A percentile compares a stretch with the other conserved stretches of the same genome.
Conservation (phyloP, 2,888 invertebrate genomes). For the Melinaea marsaeus region DNA sequence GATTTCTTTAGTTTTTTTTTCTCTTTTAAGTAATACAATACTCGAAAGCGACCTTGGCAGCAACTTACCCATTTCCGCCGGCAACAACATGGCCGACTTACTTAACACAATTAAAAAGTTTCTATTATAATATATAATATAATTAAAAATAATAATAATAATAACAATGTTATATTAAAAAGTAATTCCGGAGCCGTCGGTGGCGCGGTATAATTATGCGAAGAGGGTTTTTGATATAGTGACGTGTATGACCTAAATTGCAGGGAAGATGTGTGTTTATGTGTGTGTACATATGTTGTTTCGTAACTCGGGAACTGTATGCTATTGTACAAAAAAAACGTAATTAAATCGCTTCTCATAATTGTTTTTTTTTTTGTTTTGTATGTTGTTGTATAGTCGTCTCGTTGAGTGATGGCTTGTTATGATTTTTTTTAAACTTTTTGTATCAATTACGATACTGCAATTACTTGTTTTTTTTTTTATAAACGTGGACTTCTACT, state of each 20-base stretch:
- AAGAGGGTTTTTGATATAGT: slow-evolving; percentile 26
- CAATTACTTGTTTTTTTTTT: too few species aligned
- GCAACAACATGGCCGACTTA: too few species aligned
- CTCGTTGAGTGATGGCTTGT: too few species aligned
- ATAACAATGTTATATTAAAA: slow-evolving; percentile 19
- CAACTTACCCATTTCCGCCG: not conserved
- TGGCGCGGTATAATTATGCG: slow-evolving; percentile 29
- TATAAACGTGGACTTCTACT: too few species aligned
- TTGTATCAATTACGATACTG: too few species aligned
- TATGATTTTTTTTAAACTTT: too few species aligned
- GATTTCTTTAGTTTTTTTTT: slow-evolving; percentile 4
- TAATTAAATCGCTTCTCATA: too few species aligned
- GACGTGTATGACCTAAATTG: slow-evolving; percentile 30
- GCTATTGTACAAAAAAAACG: not conserved
- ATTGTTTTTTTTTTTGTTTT: too few species aligned
- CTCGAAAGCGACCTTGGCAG: slow-evolving; percentile 2
- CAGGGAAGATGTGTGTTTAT: slow-evolving; percentile 24
- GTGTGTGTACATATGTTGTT: not conserved
- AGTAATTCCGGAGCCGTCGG: slow-evolving; percentile 24
- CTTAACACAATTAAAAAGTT: too few species aligned
- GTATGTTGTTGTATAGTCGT: too few species aligned
- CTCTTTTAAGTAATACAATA: not conserved
- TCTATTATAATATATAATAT: too few species aligned
- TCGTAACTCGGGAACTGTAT: slow-evolving; percentile 8
- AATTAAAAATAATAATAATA: not conserved